phyloP scores from a whole-genome alignment of 2,113 vertebrate species.

The Oenanthe melanoleuca region DNA sequence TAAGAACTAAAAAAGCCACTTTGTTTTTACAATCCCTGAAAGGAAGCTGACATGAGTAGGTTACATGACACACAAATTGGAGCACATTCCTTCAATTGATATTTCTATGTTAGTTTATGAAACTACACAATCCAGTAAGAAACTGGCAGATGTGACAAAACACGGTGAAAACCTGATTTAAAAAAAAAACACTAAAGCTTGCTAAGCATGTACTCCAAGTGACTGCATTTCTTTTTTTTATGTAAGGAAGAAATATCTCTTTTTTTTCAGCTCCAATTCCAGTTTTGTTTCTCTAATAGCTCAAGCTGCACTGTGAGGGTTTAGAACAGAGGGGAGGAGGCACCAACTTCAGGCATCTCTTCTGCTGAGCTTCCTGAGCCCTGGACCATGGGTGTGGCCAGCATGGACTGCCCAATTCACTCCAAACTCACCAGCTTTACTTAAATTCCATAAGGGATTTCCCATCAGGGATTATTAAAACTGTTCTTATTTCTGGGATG shows the following conservation, averaged over 20 bases:
- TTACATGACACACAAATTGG: neutral
- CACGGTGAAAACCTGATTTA: neutral
- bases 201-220: neutral
- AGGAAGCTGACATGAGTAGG: neutral
- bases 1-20: neutral
- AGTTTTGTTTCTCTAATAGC: neutral
- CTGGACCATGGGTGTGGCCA: neutral
- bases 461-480: rapidly evolving
- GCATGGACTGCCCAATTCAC: neutral
- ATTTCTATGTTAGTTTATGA: neutral
- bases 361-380: neutral
- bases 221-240: neutral
- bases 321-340: neutral
- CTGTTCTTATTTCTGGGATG: neutral
- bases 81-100: neutral
- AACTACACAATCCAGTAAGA: neutral
- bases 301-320: neutral
- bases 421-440: neutral
- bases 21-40: neutral
- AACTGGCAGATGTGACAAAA: neutral
- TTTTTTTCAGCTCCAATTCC: neutral
- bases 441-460: neutral
- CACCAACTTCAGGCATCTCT: neutral
- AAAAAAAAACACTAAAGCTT: neutral
- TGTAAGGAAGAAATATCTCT: neutral